phyloP scores from a whole-genome alignment of 2,797 vertebrate genomes.

The Sebastes oblongus region DNA sequence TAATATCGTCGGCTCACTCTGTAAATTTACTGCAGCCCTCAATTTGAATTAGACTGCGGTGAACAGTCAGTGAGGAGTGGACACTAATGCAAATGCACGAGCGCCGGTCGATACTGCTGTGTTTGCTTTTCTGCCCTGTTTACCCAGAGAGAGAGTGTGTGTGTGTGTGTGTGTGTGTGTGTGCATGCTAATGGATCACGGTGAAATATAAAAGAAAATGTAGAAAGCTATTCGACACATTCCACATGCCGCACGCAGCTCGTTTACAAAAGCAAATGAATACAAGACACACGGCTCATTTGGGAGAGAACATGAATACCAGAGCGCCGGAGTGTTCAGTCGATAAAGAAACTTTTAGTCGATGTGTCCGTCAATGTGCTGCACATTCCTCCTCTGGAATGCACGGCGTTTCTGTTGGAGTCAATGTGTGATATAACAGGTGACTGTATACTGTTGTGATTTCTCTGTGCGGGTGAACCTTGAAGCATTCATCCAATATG shows the following conservation, averaged over 20 bases:
- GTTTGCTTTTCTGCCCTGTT: conserved; percentile 71
- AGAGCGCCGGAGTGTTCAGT: conserved; percentile 6
- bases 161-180: conserved; percentile 7
- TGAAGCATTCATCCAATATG: background rate
- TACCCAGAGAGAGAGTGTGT: conserved; percentile 9
- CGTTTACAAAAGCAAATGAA: conserved; percentile 33
- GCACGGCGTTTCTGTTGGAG: background rate
- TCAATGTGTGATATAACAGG: background rate
- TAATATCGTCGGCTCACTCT: conserved; percentile 70
- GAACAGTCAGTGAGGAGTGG: conserved; percentile 58
- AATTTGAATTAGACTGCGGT: conserved; percentile 63
- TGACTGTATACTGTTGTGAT: background rate
- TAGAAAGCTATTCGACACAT: conserved; percentile 30
- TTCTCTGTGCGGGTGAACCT: background rate
- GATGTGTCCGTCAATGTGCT: background rate
- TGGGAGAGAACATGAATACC: background rate
- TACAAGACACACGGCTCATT: background rate
- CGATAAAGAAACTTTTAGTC: conserved; percentile 19
- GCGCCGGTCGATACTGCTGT: conserved; percentile 68
- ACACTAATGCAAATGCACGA: conserved; percentile 73
- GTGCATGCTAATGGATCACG: conserved; percentile 31
- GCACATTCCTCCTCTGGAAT: background rate
- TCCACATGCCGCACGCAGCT: conserved; percentile 16
- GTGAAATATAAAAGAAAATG: conserved; percentile 56
- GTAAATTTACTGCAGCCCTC: conserved; percentile 65